Base-by-base conservation (phyloP, 2,113 vertebrate genomes). In the Clupea harengus region DNA sequence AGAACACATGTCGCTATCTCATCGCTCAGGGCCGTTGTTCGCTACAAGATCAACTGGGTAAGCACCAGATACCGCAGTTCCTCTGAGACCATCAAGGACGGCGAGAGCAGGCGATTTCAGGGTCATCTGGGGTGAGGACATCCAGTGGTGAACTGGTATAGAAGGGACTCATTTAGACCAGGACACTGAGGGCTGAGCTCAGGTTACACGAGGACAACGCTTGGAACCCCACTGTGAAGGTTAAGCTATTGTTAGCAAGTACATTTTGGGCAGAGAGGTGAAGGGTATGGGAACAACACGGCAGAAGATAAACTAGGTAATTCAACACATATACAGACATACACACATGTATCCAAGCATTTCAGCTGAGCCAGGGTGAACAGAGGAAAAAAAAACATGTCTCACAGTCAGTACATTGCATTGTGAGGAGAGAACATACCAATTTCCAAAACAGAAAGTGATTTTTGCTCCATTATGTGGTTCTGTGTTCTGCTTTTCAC, bases 61-160 rank as follows among this genome's bases (percentile, higher is more conserved):
- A 10, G 13, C 50, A 45, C 87, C 85, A 88, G 86, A 87, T 82
- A 86, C 81, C 89, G 88, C 54, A 22, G 49, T 13, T 84, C 83
- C 47, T n/a, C 47, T 82, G 86, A 87, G 89, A 85, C 84, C 87
- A 81, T 72, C 81, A 80, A 89, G 88, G 90, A 83, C 89, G 86
- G 84, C 67, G 52, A 78, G 45, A 25, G 45, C 52, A 64, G 57
- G 81, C 75, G 22, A 0, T 1, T 44, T 54, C 82, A 75, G 72
- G 86, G 83, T 1, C 60, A 88, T 92, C 90, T 90, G 90, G 90
- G 87, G 86, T 81, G 84, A 78, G 6, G 2, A 82, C 64, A 45
- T 45, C 44, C 45, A 81, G 64, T 46, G 81, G 17, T 64, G 22
- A 84, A 83, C 83, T 1, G 1, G 88, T 89, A 72, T 86, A 89